These are phyloP conservation scores for Meda fulgida DNA, from an alignment of 2,797 vertebrate genomes.

Conservation along the genomic window DNA sequence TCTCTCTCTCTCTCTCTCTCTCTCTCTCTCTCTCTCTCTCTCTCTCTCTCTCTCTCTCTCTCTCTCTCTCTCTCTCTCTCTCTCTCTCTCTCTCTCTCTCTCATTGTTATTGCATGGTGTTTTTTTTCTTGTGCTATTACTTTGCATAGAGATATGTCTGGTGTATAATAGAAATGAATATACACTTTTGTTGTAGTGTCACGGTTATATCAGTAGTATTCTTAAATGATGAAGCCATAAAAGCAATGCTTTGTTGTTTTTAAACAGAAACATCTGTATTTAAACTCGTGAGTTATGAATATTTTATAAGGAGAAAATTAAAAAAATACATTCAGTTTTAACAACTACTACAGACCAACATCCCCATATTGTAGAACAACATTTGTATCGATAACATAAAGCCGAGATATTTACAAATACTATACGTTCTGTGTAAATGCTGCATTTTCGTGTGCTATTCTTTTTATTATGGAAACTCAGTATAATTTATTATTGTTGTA, in stretches of 20 bases:
- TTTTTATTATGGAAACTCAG: neutral
- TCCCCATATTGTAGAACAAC: neutral
- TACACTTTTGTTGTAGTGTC: neutral
- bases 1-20: neutral
- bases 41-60: neutral
- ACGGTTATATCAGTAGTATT: neutral
- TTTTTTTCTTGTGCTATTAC: neutral
- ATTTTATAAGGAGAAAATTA: slow-evolving; percentile 8
- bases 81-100: neutral
- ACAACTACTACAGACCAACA: neutral
- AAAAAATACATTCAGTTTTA: neutral
- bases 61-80: neutral
- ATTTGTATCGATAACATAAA: neutral
- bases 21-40: neutral
- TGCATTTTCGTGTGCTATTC: neutral
- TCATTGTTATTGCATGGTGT: neutral
- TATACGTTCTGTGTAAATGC: neutral
- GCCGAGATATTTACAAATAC: neutral
- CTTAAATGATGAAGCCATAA: slow-evolving; percentile 12
- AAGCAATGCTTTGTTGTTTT: slow-evolving; percentile 7
- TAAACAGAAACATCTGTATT: neutral
- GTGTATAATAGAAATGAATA: neutral
- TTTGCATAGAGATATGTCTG: neutral
- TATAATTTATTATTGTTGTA: neutral
- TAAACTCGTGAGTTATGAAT: neutral